Evolutionary conservation across 1,140 invertebrate genomes (phyloP), one percentile per base, ranked within the genome.

Genomic region (Lucilia cuprina): DNA sequence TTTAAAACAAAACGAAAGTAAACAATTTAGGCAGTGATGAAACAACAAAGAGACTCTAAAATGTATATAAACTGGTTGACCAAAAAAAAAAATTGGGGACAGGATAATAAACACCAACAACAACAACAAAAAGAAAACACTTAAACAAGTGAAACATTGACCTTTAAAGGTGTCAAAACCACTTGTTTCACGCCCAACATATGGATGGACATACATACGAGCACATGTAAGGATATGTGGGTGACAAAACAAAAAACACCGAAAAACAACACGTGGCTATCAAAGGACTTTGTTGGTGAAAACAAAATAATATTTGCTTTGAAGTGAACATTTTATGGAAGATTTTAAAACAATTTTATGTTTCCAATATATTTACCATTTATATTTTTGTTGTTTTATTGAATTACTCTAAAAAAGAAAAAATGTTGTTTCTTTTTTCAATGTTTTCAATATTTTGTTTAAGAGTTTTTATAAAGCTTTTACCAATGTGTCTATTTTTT

Each of bases 91-190:
- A 50, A 30, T 30, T 80, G 77, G 21, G 77, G 77, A 77, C 74
- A 80, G 41, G 47, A 47, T 21, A 21, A 41, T 25, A 77, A 25
- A 77, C n/a, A 49, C 41, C 41, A 80, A 5, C 25, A 30, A 30
- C 25, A 30, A 19, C 9, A 21, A 21, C 0, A 21, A 4, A 35
- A 78, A 9, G 25, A 30, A 30, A 78, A 19, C 41, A 12, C 74
- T 30, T 3, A 30, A 30, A 77, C 35, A 60, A 14, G 41, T 83
- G 65, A 84, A 84, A 60, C 78, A n/a, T 65, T 80, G 50, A 84
- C 55, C 83, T 78, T 83, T 84, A 80, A 65, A 84, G 83, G 83
- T 84, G 83, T 84, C 83, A 84, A 77, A 70, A 84, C 25, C 83
- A 84, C 75, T 84, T 84, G 83, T 47, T 80, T 84, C 83, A 84